Evolutionary conservation across 2,888 invertebrate genomes (phyloP).

Genomic region (Eupsilia transversa): DNA sequence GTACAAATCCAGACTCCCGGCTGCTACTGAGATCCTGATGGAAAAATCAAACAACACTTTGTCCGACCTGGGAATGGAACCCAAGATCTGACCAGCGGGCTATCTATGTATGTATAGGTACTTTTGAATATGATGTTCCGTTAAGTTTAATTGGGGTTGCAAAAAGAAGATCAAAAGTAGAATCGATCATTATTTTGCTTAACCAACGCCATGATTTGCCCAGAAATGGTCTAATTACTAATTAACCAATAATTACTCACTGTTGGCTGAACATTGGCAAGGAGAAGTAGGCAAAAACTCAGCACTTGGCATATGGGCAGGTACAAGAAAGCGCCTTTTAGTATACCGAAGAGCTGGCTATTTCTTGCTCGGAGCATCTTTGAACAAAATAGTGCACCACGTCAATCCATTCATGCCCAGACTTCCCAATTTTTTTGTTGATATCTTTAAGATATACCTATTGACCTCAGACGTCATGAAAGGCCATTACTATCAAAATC

Average conservation of each 20-base stretch:
- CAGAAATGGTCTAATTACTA: no score
- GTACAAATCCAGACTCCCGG: no score
- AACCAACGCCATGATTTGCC: no score
- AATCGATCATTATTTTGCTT: no score
- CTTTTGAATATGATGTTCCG: no score
- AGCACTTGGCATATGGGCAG: not conserved
- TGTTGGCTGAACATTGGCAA: not conserved
- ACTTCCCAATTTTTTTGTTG: not conserved
- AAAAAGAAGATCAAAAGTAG: not conserved
- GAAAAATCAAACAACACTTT: no score
- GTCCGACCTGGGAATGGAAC: no score
- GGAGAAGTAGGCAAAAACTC: not conserved
- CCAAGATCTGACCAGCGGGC: no score
- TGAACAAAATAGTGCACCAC: not conserved
- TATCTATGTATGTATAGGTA: no score
- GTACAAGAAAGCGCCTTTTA: not conserved
- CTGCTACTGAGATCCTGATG: no score
- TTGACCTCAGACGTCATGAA: conserved; percentile 2
- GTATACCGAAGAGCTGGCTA: not conserved
- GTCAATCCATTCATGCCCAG: not conserved
- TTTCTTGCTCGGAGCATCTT: not conserved
- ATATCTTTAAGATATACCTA: not conserved
- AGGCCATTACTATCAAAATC: not conserved
- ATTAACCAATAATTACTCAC: not conserved
- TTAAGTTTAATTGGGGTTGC: not conserved